Percentiles rank a stretch among this genome's conserved stretches.
Evolutionary conservation across 2,888 invertebrate species (phyloP).

Genomic region (Tetheella fluctuosa): DNA sequence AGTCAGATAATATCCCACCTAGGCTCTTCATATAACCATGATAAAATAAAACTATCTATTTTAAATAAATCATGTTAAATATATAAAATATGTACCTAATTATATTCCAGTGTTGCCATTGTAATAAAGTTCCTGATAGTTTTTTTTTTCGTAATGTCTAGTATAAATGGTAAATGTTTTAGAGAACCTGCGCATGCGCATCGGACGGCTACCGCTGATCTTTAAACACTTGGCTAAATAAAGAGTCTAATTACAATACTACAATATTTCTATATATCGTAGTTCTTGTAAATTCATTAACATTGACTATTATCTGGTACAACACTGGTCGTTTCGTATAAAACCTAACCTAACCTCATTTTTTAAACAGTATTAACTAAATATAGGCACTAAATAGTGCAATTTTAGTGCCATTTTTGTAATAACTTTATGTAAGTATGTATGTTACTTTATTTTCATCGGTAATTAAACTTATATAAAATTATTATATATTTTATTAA

Average conservation of each 20-base stretch:
- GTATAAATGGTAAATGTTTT: too few species aligned
- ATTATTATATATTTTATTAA: neutral
- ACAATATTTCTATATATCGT: conserved; percentile 1
- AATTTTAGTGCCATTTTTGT: neutral
- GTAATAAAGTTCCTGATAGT: conserved; percentile 5
- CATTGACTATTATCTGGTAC: neutral
- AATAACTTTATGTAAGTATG: neutral
- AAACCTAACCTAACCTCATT: neutral
- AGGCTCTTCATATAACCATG: neutral
- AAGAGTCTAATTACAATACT: neutral
- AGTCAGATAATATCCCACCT: neutral
- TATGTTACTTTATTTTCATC: neutral
- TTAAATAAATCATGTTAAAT: neutral
- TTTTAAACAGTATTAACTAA: neutral
- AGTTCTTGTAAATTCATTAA: neutral
- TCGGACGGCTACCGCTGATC: too few species aligned
- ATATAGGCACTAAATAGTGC: neutral
- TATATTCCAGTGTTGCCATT: neutral
- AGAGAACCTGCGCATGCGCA: too few species aligned
- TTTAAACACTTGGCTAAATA: too few species aligned
- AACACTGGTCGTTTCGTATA: neutral
- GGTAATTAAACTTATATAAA: neutral
- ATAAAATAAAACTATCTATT: neutral
- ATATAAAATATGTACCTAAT: neutral
- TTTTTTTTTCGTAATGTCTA: neutral